These are phyloP conservation scores for Drosophila kanekoi DNA, from an alignment of 2,888 invertebrate species.

Conservation along the genomic window DNA sequence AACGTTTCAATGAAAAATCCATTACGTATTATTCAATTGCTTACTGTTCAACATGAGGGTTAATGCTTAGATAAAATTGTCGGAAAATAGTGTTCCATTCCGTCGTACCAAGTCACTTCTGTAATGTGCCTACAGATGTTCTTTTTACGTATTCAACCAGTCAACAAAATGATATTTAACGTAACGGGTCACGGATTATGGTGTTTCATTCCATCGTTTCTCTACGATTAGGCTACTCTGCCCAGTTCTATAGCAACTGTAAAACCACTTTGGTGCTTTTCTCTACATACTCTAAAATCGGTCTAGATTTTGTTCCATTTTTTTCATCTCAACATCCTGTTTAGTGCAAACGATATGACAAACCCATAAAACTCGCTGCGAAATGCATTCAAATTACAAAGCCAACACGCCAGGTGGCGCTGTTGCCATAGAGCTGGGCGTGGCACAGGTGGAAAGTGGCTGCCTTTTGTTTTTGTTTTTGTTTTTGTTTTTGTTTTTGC, in stretches of 20 bases:
- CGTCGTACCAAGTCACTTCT: no score
- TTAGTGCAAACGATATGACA: constrained; percentile 19
- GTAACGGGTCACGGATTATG: no score
- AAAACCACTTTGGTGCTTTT: constrained; percentile 2
- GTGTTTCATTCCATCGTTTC: not conserved
- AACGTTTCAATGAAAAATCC: no score
- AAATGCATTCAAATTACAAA: constrained; percentile 35
- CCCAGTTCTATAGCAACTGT: not conserved
- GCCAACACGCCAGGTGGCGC: constrained; percentile 32
- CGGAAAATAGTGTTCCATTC: no score
- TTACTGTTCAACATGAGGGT: no score
- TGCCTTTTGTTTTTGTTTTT: constrained; percentile 36
- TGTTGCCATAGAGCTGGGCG: constrained; percentile 38
- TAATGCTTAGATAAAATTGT: no score
- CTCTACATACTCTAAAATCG: constrained; percentile 3
- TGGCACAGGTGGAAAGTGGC: constrained; percentile 43
- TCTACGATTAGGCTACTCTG: not conserved
- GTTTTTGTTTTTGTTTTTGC: constrained; percentile 1
- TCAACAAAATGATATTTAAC: no score
- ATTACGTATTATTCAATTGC: no score
- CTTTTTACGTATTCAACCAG: no score
- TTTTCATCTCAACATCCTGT: constrained; percentile 4
- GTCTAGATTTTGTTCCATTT: not conserved
- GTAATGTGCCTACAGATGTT: no score
- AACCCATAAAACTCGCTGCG: constrained; percentile 21